Base-by-base conservation (phyloP, 2,888 invertebrate genomes). In the Hemistola chrysoprasaria region DNA sequence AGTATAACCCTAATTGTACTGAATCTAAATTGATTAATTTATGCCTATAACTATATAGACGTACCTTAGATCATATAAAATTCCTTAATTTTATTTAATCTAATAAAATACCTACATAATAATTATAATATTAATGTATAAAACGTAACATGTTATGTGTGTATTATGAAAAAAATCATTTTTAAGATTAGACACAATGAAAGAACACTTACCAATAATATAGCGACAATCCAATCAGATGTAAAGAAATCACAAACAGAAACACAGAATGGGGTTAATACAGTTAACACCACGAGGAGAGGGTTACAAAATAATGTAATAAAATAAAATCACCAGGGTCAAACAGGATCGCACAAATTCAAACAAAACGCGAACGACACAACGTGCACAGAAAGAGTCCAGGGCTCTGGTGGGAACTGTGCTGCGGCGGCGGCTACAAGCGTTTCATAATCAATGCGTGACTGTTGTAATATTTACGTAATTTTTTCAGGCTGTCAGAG, bases 391-490 rank as follows among this genome's bases (percentile, higher is more conserved):
- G 44, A 57, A 47, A 40, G 52, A 49, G 65, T 67, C 57, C 65
- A 54, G 64, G 56, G 53, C 43, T 59, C 48, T 52, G 56, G 47
- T 52, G 47, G 40, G 43, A 48, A 38, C 59, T 54, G 55, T 61
- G 63, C 63, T 61, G 59, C 55, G 53, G 58, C 47, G 22, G 31
- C 65, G 62, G 62, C 69, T 74, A 79, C 69, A 71, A 65, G 66
- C 71, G 74, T 76, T 76, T 80, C 66, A 77, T 78, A 84, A 83
- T 80, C 81, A 75, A 83, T 80, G 82, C 76, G 74, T 74, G 71
- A 73, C 63, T 83, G 82, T 82, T 79, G 83, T 80, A 87, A 85
- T 86, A 84, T 88, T 88, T 86, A 85, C 88, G 87, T 87, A 85
- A 84, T 87, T 86, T 81, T 87, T 84, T 86, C 81, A 80, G 82